Base-by-base conservation (phyloP, 2,888 invertebrate species). In the Nemotelus nigrinus region DNA sequence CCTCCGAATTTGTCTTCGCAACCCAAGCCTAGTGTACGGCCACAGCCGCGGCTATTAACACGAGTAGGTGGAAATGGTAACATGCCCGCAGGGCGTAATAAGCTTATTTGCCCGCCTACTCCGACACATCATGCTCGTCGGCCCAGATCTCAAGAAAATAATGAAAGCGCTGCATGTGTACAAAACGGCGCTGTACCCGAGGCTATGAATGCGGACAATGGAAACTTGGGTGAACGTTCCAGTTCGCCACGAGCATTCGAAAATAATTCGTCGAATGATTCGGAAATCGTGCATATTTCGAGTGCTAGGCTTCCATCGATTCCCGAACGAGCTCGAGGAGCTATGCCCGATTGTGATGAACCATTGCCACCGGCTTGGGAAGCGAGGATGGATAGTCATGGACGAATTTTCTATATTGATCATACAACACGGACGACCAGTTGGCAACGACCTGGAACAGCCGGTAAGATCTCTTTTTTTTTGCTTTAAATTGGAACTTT, bases 351-450 rank as follows among this genome's bases (percentile, higher is more conserved):
- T 81, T 90, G 90, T 80, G 95, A 95, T 82, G 95, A 95, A 84
- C 94, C 96, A 10, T 87, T 97, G 81, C 97, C 97, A 65, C 93
- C 88, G 92, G 97, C 97, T 45, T 99, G 98, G 98, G 98, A 99
- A 88, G 97, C 98, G 0, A 91, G 98, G 78, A 95, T 98, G 89
- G 99, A 99, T 86, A 96, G 95, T 82, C 97, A 98, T 85, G 98
- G 98, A 0, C 91, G 99, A 55, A 94, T 98, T 77, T 98, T 99
- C 87, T 99, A 98, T 88, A 97, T 99, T 78, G 98, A 99, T 88
- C 99, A 99, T 85, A 91, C 95, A n/a, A 96, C 96, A 83, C 91
- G 98, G 53, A 96, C 95, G 3, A 99, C 99, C 2, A 97, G 98
- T 47, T 99, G 99, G 99, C 94, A 95, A 84, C 89, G 96, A 79